A percentile compares a stretch with the other conserved stretches of the same genome.
phyloP scores from a whole-genome alignment of 1,140 invertebrate species.

The Adoxophyes honmai region DNA sequence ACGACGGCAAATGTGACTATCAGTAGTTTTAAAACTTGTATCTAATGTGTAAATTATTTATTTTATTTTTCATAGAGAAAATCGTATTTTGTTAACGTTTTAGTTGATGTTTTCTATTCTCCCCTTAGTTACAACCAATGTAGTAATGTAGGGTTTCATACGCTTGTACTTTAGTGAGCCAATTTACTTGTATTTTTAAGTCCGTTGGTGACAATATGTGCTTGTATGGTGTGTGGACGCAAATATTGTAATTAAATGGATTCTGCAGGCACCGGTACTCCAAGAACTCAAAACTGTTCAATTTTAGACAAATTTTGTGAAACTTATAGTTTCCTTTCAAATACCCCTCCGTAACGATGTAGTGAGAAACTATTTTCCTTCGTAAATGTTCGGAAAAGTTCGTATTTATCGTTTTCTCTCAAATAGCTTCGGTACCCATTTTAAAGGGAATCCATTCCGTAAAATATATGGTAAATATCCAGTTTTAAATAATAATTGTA shows the following conservation, averaged over 20 bases:
- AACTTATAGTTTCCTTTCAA: no score
- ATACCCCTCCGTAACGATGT: no score
- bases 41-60: slow-evolving; percentile 74
- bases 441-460: no score
- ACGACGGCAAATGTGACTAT: slow-evolving; percentile 63
- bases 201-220: slow-evolving; percentile 53
- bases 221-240: slow-evolving; percentile 45
- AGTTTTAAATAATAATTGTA: no score
- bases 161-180: slow-evolving; percentile 75
- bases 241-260: slow-evolving; percentile 56
- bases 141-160: slow-evolving; percentile 71
- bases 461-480: no score
- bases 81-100: slow-evolving; percentile 76
- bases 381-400: no score
- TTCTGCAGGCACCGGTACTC: slow-evolving; percentile 6
- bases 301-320: no score
- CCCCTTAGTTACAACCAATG: slow-evolving; percentile 67
- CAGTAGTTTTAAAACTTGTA: slow-evolving; percentile 71
- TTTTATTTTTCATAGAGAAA: slow-evolving; percentile 76
- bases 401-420: no score
- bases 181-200: slow-evolving; percentile 67
- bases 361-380: no score
- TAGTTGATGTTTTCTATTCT: slow-evolving; percentile 73
- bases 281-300: no score
- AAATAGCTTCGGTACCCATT: no score